Evolutionary conservation across 2,888 invertebrate species (phyloP), one percentile per base, ranked within the genome.

Genomic region (Drosophila anceps): DNA sequence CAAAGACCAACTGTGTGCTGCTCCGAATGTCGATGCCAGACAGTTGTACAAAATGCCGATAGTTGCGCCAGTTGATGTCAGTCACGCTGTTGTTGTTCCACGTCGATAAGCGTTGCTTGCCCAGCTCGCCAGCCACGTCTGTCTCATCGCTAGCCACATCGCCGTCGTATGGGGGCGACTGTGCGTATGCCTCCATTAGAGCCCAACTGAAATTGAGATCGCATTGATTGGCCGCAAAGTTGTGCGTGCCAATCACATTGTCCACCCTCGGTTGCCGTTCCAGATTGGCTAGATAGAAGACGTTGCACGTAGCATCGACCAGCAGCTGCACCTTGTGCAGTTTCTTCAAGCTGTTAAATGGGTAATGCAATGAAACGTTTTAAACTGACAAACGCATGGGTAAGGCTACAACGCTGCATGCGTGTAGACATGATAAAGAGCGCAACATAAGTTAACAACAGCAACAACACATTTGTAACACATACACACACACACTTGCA

Each of bases 1-100:
- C 98, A 92, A 98, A 95, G 20, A 99, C 94, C 91, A 99, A 96
- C 91, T 98, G 98, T 60, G 98, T 93, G 93, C 98, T 99, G 69
- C 98, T 99, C 92, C 97, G 96, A 35, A 98, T 94, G 93, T 99
- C 98, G 41, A 99, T 94, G 13, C 95, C 96, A 73, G 95, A 95
- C 57, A 93, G 93, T 54, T 94, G 92, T 44, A 91, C 90, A 67
- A 92, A 92, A 80, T 92, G 91, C 54, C 88, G 89, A 79, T 91
- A 92, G 88, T 93, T 93, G 69, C 84, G 90, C 69, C 90, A 90
- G 48, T 82, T 72, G 37, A 90, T 85, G 87, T 93, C 91, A 76
- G 68, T 73, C 78, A 78, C 27, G 54, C 54, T 65, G 63, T 39
- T 62, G 29, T 35, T 39, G 35, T 7, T 18, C 29, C 48, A 48